Percentiles rank a stretch among this genome's conserved stretches.
These are phyloP conservation scores for Plutella xylostella DNA, from an alignment of 2,888 invertebrate genomes.

Conservation along the genomic window DNA sequence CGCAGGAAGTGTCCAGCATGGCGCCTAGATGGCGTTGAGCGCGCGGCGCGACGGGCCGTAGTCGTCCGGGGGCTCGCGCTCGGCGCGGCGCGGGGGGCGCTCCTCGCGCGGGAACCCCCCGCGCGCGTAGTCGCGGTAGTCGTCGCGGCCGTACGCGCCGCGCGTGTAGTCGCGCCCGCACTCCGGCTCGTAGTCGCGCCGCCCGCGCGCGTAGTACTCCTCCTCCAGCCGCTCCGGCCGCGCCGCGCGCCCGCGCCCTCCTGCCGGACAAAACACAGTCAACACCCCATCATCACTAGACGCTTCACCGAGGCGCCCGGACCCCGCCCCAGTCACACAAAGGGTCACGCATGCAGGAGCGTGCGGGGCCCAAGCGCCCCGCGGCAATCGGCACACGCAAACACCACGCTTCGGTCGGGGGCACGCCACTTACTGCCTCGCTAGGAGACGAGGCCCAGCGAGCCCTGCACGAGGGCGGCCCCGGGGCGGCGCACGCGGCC, in stretches of 20 bases:
- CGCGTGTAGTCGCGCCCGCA: conserved; percentile 35
- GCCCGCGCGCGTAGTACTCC: conserved; percentile 52
- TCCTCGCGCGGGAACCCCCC: conserved; percentile 48
- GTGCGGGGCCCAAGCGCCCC: conserved; percentile 7
- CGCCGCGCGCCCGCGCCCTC: conserved; percentile 56
- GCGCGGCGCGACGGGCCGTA: conserved; percentile 76
- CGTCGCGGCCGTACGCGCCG: conserved; percentile 37
- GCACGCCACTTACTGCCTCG: conserved; percentile 49
- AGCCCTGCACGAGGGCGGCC: conserved; percentile 36
- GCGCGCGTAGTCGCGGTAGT: conserved; percentile 33
- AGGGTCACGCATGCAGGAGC: conserved; percentile 2
- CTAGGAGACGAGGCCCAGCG: conserved; percentile 38
- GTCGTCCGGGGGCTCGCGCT: conserved; percentile 58
- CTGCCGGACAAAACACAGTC: neutral
- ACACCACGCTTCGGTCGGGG: neutral
- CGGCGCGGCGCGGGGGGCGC: conserved; percentile 44
- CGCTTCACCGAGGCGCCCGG: neutral
- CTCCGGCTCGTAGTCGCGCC: conserved; percentile 25
- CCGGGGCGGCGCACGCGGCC: conserved; percentile 51
- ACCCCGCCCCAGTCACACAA: neutral
- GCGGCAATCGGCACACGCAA: conserved; percentile 3
- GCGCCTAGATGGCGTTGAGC: conserved; percentile 78
- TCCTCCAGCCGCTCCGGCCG: conserved; percentile 68
- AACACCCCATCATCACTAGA: neutral
- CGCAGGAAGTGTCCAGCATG: too few relatives aligned